A percentile compares a stretch with the other conserved stretches of the same genome.
These are phyloP conservation scores for Myrmecobius fasciatus DNA, from an alignment of 2,113 vertebrate genomes.

Conservation along the genomic window DNA sequence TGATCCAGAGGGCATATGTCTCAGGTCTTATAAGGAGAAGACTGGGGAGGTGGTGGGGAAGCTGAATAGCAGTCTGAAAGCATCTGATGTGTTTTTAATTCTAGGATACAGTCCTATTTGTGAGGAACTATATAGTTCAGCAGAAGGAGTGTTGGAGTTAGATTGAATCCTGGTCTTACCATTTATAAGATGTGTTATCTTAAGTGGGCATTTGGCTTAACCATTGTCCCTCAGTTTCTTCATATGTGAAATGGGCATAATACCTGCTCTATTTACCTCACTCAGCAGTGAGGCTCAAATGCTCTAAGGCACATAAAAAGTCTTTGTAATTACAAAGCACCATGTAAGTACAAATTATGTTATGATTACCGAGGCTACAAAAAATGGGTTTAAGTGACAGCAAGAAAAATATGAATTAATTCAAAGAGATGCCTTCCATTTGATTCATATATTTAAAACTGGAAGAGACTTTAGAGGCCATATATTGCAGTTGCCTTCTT, in stretches of 20 bases:
- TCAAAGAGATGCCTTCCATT: constrained; percentile 24
- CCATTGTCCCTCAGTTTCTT: neutral
- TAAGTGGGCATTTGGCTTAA: neutral
- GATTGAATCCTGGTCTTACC: neutral
- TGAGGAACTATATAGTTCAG: neutral
- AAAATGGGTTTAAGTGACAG: neutral
- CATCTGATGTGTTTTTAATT: constrained; percentile 13
- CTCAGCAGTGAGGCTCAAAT: neutral
- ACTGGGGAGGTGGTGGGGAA: neutral
- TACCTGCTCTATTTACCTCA: neutral
- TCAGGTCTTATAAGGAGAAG: constrained; percentile 3
- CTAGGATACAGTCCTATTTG: neutral
- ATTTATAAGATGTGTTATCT: neutral
- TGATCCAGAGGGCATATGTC: neutral
- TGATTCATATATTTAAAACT: neutral
- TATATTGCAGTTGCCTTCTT: neutral
- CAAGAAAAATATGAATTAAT: constrained; percentile 8
- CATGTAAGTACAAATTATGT: neutral
- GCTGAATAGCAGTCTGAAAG: constrained; percentile 17
- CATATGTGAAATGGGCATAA: neutral
- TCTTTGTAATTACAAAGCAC: neutral
- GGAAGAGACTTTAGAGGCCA: neutral
- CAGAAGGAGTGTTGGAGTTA: neutral
- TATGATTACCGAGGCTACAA: neutral
- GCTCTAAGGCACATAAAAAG: neutral